phyloP scores from a whole-genome alignment of 2,797 vertebrate genomes.

The Otus scops region DNA sequence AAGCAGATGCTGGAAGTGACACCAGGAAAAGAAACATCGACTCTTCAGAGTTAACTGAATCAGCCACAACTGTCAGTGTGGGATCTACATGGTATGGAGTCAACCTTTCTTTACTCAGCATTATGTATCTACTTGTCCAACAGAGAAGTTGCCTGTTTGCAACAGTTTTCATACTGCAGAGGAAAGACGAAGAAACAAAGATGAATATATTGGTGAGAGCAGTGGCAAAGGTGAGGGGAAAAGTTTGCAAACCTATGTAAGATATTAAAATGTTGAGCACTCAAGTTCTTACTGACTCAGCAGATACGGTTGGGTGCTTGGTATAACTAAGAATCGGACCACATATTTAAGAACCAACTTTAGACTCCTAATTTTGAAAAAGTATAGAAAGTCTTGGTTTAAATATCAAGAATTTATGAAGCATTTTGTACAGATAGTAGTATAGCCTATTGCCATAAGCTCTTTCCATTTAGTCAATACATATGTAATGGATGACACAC shows the following conservation, averaged over 20 bases:
- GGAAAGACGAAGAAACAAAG: not conserved
- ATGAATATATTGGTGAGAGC: not conserved
- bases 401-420: not conserved
- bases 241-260: not conserved
- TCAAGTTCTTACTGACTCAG: not conserved
- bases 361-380: not conserved
- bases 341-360: not conserved
- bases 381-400: not conserved
- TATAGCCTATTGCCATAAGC: not conserved
- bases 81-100: not conserved
- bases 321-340: not conserved
- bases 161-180: not conserved
- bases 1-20: not conserved
- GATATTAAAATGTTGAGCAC: not conserved
- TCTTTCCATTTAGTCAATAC: not conserved
- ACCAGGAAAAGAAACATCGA: not conserved
- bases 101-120: not conserved
- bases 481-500: not conserved
- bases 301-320: not conserved
- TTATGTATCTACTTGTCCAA: not conserved
- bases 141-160: not conserved
- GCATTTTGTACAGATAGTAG: not conserved
- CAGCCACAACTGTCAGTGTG: not conserved
- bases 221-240: not conserved
- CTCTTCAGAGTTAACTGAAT: not conserved